phyloP scores from a whole-genome alignment of 2,113 vertebrate species.

The Anolis sagrei region DNA sequence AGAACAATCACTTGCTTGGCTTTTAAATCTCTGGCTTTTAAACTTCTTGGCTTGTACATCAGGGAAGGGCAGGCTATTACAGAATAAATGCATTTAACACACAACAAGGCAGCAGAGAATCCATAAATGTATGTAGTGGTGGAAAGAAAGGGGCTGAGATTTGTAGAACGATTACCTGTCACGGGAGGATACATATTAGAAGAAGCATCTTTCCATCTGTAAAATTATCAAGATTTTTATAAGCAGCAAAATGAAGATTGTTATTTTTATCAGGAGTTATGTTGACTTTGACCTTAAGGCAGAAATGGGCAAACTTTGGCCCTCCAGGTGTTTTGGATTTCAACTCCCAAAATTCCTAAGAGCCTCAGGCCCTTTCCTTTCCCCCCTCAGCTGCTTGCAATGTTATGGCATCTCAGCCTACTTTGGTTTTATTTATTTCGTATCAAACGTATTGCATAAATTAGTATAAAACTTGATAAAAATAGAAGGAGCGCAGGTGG shows the following conservation, averaged over 20 bases:
- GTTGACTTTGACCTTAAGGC: background rate
- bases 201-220: background rate
- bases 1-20: background rate
- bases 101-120: background rate
- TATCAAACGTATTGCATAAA: no score
- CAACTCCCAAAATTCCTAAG: no score
- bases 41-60: background rate
- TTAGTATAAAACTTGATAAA: no score
- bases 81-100: background rate
- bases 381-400: no score
- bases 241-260: no score
- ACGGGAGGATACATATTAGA: background rate
- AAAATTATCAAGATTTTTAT: background rate
- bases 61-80: background rate
- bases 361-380: no score
- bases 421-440: no score
- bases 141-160: background rate
- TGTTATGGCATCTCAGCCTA: no score
- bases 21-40: conserved; percentile 11
- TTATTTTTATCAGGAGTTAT: no score
- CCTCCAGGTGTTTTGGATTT: no score
- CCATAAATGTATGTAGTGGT: background rate
- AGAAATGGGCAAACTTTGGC: no score
- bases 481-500: no score
- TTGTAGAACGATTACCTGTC: background rate